Conservation (phyloP, 2,888 invertebrate species). For the Polydrusus pterygomalis region DNA sequence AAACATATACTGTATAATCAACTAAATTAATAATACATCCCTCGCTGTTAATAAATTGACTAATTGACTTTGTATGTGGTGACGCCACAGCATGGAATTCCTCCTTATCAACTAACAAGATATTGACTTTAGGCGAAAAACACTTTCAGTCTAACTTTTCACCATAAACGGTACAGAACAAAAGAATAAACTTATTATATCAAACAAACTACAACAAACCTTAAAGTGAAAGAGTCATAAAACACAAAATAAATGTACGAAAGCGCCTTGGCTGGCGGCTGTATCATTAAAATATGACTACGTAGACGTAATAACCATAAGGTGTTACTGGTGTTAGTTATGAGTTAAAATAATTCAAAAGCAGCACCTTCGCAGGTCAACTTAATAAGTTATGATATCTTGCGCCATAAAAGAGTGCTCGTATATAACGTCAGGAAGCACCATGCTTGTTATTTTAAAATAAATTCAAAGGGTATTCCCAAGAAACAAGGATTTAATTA, state of each 20-base stretch:
- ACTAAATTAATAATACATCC: no score
- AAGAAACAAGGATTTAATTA: constrained; percentile 6
- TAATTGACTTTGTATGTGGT: no score
- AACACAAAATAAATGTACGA: constrained; percentile 39
- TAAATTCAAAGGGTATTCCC: constrained; percentile 2
- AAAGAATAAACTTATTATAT: constrained; percentile 15
- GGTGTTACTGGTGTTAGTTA: constrained; percentile 53
- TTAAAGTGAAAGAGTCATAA: constrained; percentile 40
- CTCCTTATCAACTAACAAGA: no score
- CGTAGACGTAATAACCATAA: constrained; percentile 53
- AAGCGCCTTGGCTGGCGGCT: constrained; percentile 20
- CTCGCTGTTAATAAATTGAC: no score
- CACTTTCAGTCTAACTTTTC: neutral
- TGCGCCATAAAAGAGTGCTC: constrained; percentile 36
- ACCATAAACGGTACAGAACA: constrained; percentile 20
- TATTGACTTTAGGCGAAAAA: no score
- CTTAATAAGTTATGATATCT: constrained; percentile 46
- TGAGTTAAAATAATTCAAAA: constrained; percentile 49
- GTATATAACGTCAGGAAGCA: constrained; percentile 40
- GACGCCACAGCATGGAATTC: no score
- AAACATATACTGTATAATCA: no score
- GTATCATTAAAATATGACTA: constrained; percentile 46
- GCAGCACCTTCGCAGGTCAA: constrained; percentile 49
- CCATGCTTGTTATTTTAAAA: constrained; percentile 31
- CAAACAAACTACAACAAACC: constrained; percentile 19